Evolutionary conservation across 2,797 vertebrate genomes (phyloP).

Genomic region (Kryptopterus vitreolus): DNA sequence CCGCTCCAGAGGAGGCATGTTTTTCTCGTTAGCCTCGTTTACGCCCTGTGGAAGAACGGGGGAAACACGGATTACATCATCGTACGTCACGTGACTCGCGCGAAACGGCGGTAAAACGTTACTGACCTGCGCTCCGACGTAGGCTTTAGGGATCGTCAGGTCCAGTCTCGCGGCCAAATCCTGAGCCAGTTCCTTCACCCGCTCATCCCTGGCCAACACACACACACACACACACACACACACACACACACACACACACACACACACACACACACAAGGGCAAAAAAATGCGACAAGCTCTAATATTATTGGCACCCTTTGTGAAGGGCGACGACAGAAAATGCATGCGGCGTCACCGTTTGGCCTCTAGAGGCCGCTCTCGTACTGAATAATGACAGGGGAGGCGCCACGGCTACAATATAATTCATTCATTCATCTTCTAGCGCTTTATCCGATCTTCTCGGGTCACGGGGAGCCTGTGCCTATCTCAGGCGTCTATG

Average conservation of each 20-base stretch:
- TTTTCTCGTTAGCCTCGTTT: background rate
- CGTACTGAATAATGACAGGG: too few relatives aligned
- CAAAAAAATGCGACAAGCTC: background rate
- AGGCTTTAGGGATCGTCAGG: slow-evolving; percentile 84
- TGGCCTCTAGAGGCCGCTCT: too few relatives aligned
- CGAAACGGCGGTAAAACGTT: background rate
- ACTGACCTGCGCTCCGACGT: slow-evolving; percentile 81
- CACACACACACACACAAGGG: slow-evolving; percentile 7
- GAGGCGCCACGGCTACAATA: too few relatives aligned
- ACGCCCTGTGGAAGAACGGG: slow-evolving; percentile 2
- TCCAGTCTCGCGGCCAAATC: slow-evolving; percentile 85
- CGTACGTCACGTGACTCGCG: background rate
- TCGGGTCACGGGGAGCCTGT: too few relatives aligned
- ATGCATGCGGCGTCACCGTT: too few relatives aligned
- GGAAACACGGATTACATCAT: background rate
- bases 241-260: slow-evolving; percentile 5
- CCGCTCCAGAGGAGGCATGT: background rate
- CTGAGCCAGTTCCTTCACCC: slow-evolving; percentile 85
- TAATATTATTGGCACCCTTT: background rate
- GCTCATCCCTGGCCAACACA: slow-evolving; percentile 79
- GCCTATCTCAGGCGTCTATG: too few relatives aligned
- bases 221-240: slow-evolving; percentile 2
- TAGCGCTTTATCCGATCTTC: too few relatives aligned
- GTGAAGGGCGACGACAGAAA: background rate
- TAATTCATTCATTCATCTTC: too few relatives aligned